phyloP scores from a whole-genome alignment of 2,797 vertebrate genomes.

The Paratrypauchen microcephalus region DNA sequence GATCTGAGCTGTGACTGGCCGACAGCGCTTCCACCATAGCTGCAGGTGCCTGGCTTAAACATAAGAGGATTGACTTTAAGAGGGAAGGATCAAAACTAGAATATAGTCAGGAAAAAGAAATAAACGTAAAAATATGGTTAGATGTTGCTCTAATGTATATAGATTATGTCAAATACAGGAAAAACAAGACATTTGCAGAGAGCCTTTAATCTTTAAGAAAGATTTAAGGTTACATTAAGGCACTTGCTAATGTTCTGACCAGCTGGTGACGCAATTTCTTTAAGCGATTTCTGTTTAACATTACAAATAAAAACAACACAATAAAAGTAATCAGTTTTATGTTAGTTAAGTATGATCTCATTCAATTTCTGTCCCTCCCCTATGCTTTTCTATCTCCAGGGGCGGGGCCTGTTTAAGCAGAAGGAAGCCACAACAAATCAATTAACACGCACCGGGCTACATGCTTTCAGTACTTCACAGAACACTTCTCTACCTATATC shows the following conservation, averaged over 20 bases:
- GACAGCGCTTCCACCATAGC: not conserved
- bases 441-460: not conserved
- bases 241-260: not conserved
- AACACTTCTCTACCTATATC: not conserved
- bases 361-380: not conserved
- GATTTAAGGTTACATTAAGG: not conserved
- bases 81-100: not conserved
- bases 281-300: not conserved
- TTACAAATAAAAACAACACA: not conserved
- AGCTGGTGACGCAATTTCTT: not conserved
- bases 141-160: not conserved
- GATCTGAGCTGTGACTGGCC: constrained; percentile 5
- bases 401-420: not conserved
- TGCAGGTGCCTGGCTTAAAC: not conserved
- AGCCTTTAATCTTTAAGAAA: too few species aligned
- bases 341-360: not conserved
- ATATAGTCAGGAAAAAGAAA: not conserved
- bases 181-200: too few species aligned
- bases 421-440: not conserved
- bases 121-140: not conserved
- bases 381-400: not conserved
- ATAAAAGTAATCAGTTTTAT: not conserved
- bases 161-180: not conserved
- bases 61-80: constrained; percentile 9
- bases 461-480: too few species aligned